Conservation (phyloP, 2,888 invertebrate species). For the Trachelus troglodyta region DNA sequence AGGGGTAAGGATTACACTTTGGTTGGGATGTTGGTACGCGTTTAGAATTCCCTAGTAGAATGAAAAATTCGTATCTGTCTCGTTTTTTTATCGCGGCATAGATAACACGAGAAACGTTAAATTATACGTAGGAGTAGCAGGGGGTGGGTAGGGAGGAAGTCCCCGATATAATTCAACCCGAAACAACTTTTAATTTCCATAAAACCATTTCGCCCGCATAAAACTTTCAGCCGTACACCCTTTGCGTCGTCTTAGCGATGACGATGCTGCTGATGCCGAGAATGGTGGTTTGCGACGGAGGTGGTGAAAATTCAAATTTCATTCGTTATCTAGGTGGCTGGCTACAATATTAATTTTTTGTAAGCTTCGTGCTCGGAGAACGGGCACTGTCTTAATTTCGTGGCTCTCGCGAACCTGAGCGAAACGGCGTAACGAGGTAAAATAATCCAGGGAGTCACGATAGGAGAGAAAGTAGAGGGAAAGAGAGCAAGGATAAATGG, state of each 20-base stretch:
- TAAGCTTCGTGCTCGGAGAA: conserved; percentile 14
- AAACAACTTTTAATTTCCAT: conserved; percentile 58
- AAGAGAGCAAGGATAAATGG: conserved; percentile 5
- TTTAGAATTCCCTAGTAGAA: neutral
- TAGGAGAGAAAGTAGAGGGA: conserved; percentile 9
- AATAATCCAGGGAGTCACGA: conserved; percentile 20
- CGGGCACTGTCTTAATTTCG: conserved; percentile 35
- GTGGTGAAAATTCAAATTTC: conserved; percentile 49
- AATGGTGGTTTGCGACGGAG: conserved; percentile 10
- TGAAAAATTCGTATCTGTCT: neutral
- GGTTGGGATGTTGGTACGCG: neutral
- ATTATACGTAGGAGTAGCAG: conserved; percentile 19
- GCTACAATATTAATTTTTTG: conserved; percentile 40
- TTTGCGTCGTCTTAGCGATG: neutral
- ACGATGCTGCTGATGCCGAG: neutral
- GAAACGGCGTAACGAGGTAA: conserved; percentile 17
- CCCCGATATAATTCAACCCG: conserved; percentile 42
- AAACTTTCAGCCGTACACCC: conserved; percentile 29
- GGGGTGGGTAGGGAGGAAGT: neutral
- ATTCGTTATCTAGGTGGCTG: conserved; percentile 43
- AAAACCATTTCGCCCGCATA: conserved; percentile 44
- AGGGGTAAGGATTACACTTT: neutral
- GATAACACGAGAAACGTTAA: conserved; percentile 11
- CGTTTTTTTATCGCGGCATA: neutral
- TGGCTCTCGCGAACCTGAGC: conserved; percentile 21